Percentiles rank a stretch among this genome's conserved stretches.
Evolutionary conservation across 2,888 invertebrate genomes (phyloP).

Genomic region (Diarsia rubi): DNA sequence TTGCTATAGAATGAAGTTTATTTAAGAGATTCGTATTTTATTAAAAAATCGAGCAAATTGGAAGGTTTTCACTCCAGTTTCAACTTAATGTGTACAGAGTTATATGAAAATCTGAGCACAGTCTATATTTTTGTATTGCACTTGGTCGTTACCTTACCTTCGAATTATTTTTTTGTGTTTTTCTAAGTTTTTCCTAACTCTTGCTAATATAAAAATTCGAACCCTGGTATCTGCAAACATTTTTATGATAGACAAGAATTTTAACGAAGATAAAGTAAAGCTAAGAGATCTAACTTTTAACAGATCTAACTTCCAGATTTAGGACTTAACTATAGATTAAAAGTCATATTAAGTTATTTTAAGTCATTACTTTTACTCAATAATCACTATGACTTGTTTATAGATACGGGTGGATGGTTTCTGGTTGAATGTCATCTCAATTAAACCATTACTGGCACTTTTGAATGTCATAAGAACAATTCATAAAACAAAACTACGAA

Average conservation of each 20-base stretch:
- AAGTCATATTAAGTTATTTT: no score
- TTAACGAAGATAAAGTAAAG: not conserved
- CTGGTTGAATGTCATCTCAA: no score
- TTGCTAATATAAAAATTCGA: not conserved
- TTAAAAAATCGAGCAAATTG: not conserved
- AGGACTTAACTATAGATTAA: no score
- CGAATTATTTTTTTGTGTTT: not conserved
- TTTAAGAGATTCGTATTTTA: not conserved
- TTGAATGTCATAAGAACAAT: no score
- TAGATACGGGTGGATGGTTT: not conserved
- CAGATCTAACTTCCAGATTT: no score
- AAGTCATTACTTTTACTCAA: no score
- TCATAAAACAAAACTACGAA: no score
- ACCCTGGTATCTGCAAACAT: no score
- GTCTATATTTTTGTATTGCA: not conserved
- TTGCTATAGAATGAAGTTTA: not conserved
- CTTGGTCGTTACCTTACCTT: not conserved
- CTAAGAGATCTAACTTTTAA: not conserved
- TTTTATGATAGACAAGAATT: no score
- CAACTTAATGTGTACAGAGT: not conserved
- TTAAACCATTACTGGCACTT: no score
- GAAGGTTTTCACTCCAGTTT: not conserved
- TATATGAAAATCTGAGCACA: not conserved
- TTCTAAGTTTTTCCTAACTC: not conserved
- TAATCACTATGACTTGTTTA: no score